A percentile compares a stretch with the other conserved stretches of the same genome.
Conservation (phyloP, 2,113 vertebrate genomes). For the Aramus guarauna region DNA sequence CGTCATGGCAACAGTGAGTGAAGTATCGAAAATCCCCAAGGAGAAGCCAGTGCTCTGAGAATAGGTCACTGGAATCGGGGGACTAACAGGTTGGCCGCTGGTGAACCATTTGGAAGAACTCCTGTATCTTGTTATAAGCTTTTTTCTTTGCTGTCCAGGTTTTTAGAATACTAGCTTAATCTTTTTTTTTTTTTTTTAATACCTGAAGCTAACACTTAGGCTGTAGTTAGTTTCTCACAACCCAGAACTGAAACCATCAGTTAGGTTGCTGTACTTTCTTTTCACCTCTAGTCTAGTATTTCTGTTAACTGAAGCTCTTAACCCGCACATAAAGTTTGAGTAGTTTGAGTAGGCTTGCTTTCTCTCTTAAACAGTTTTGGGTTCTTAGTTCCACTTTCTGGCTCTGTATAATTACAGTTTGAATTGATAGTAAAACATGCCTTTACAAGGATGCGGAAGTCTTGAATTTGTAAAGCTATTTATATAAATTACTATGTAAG, state of each 20-base stretch:
- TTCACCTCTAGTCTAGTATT: neutral
- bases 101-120: conserved; percentile 96
- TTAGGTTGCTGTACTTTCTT: conserved; percentile 24
- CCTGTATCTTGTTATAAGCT: conserved; percentile 97
- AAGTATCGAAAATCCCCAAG: conserved; percentile 97
- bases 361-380: conserved; percentile 10
- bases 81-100: conserved; percentile 99
- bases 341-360: conserved; percentile 30
- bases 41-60: conserved; percentile 99
- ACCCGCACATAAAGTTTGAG: neutral
- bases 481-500: neutral
- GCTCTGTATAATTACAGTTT: conserved; percentile 41
- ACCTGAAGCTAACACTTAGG: conserved; percentile 50
- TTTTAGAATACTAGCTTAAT: conserved; percentile 70
- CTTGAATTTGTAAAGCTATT: neutral
- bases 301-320: conserved; percentile 53
- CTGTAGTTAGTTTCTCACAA: conserved; percentile 47
- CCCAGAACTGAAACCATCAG: conserved; percentile 12
- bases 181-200: neutral
- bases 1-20: conserved; percentile 99
- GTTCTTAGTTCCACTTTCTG: conserved; percentile 34
- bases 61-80: conserved; percentile 99
- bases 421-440: neutral
- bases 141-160: conserved; percentile 96
- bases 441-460: neutral